Percentiles rank a stretch among this genome's conserved stretches.
These are phyloP conservation scores for Lindbergichthys nudifrons DNA, from an alignment of 2,797 vertebrate species.

Conservation along the genomic window DNA sequence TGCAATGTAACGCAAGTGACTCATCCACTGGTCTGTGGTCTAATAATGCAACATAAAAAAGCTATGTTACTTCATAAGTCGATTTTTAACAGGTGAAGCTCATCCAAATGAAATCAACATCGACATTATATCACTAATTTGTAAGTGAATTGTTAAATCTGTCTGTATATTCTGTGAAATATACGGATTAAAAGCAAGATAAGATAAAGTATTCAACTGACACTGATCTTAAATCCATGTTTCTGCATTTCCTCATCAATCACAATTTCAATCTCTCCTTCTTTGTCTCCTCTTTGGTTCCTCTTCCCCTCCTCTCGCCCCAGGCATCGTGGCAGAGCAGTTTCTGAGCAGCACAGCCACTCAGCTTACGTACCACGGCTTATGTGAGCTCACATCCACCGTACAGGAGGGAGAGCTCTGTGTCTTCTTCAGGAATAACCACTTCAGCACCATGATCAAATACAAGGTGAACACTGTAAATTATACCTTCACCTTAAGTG, in stretches of 20 bases:
- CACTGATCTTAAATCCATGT: neutral
- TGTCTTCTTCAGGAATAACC: conserved; percentile 99
- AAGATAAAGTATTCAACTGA: neutral
- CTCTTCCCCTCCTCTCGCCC: neutral
- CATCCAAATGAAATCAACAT: conserved; percentile 6
- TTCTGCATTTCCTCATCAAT: neutral
- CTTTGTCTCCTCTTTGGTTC: neutral
- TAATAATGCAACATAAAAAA: neutral
- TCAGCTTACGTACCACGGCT: conserved; percentile 96
- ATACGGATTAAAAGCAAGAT: neutral
- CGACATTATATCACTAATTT: neutral
- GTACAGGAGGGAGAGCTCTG: conserved; percentile 98
- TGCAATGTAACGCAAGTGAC: conserved; percentile 13
- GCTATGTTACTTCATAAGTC: neutral
- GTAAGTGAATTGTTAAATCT: neutral
- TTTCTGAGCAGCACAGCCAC: conserved; percentile 97
- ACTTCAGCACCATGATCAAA: conserved; percentile 99
- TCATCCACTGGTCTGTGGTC: conserved; percentile 16
- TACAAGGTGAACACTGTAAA: conserved; percentile 88
- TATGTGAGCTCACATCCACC: conserved; percentile 96
- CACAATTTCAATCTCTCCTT: neutral
- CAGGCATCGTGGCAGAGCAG: conserved; percentile 96
- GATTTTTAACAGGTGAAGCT: neutral
- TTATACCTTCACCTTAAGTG: neutral
- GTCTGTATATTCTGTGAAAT: conserved; percentile 3